Percentiles rank a stretch among this genome's conserved stretches.
Evolutionary conservation across 2,888 invertebrate genomes (phyloP).

Genomic region (Lycaena phlaeas): DNA sequence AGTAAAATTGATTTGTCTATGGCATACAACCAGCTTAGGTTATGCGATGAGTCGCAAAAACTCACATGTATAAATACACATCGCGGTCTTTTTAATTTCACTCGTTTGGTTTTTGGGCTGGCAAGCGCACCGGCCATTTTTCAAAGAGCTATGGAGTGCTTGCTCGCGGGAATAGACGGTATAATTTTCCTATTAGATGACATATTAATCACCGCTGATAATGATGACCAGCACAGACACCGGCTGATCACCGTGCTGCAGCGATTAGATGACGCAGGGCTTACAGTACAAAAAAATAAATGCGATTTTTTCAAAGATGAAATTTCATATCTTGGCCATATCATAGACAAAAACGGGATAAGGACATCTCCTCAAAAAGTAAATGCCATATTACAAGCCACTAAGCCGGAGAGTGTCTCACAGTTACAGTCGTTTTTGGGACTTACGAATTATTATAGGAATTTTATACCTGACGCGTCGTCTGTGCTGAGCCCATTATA

Average conservation of each 20-base stretch:
- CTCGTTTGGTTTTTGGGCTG: slow-evolving; percentile 13
- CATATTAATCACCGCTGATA: slow-evolving; percentile 12
- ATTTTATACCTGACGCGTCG: slow-evolving; percentile 23
- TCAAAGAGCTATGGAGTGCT: slow-evolving; percentile 20
- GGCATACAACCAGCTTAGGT: slow-evolving; percentile 17
- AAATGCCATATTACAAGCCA: slow-evolving; percentile 20
- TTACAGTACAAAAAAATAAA: slow-evolving; percentile 16
- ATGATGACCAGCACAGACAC: slow-evolving; percentile 8
- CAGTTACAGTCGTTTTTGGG: slow-evolving; percentile 24
- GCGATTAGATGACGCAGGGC: slow-evolving; percentile 15
- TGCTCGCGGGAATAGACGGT: slow-evolving; percentile 20
- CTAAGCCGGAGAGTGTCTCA: slow-evolving; percentile 16
- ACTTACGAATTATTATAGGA: slow-evolving; percentile 24
- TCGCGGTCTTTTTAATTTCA: slow-evolving; percentile 13
- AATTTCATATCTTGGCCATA: slow-evolving; percentile 20
- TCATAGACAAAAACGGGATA: slow-evolving; percentile 18
- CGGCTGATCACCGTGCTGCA: slow-evolving; percentile 13
- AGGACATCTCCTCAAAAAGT: slow-evolving; percentile 20
- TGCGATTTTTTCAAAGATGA: slow-evolving; percentile 17
- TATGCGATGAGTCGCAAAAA: slow-evolving; percentile 12
- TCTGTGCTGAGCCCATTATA: slow-evolving; percentile 19
- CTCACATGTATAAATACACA: slow-evolving; percentile 16
- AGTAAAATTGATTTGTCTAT: slow-evolving; percentile 17
- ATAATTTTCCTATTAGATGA: slow-evolving; percentile 14
- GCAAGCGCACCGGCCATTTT: slow-evolving; percentile 16